Base-by-base conservation (phyloP, 2,888 invertebrate genomes). In the Microplitis manilae region DNA sequence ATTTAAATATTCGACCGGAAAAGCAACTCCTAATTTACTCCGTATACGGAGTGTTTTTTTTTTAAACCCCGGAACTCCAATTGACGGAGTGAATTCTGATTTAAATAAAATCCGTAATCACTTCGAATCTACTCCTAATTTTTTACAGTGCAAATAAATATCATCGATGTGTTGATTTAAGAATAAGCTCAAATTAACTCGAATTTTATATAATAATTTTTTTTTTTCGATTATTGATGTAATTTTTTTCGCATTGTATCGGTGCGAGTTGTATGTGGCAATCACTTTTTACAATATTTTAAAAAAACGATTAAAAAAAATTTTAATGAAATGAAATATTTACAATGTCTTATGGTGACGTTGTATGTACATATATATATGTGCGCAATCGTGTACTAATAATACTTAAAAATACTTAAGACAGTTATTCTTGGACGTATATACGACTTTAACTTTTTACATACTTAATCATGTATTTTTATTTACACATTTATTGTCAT, bases 261-360 rank as follows among this genome's bases (percentile, higher is more conserved):
- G 15, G 50, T 39, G 13, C 30, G 59, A 60, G 30, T 38, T 30
- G 13, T 5, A 30, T 62, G 40, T 62, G 62, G 71, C 71, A 71
- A 71, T 71, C 62, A 71, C 62, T 71, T 61, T 71, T 71, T 71
- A 71, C 71, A 61, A 61, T 39, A 15, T 62, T 38, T 71, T 59
- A 15, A 71, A 38, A 62, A 71, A 61, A 8, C 9, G 13, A 50
- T 50, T 5, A 13, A 13, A 30, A 30, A 30, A 13, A 2, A 50
- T 50, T 50, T 50, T 50, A 13, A 50, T 50, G 50, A 9, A 50
- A 50, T 13, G 8, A 13, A 50, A 50, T 50, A 50, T 50, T 50
- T 50, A 50, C 76, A 30, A 30, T 60, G 62, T 76, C 74, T 73
- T 69, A 73, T 77, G 64, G 61, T 20, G 75, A 17, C 75, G 76